phyloP scores from a whole-genome alignment of 2,797 vertebrate genomes.

The Scomberomorus guttatus region DNA sequence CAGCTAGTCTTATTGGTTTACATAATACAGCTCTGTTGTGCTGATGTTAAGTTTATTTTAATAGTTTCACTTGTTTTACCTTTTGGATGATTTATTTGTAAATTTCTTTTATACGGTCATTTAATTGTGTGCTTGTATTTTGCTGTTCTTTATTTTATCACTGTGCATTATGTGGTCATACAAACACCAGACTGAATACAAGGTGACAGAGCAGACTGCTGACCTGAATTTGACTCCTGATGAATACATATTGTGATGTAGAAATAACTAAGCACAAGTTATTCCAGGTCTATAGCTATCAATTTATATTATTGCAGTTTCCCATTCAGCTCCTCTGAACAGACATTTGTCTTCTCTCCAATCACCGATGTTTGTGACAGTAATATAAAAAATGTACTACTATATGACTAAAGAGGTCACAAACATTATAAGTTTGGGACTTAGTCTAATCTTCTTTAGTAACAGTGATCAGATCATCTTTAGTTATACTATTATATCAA shows the following conservation, averaged over 20 bases:
- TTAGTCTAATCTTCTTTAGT: too few species aligned
- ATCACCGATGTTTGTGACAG: slow-evolving; percentile 17
- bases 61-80: too few species aligned
- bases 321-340: slow-evolving; percentile 11
- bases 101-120: too few species aligned
- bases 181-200: slow-evolving; percentile 64
- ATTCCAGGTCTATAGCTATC: slow-evolving; percentile 43
- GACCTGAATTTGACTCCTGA: slow-evolving; percentile 70
- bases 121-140: too few species aligned
- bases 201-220: slow-evolving; percentile 66
- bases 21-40: too few species aligned
- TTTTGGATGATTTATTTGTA: too few species aligned
- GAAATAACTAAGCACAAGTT: slow-evolving; percentile 27
- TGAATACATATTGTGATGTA: slow-evolving; percentile 65
- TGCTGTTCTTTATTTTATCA: too few species aligned
- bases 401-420: not conserved
- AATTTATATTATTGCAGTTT: slow-evolving; percentile 23
- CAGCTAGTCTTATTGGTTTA: too few species aligned
- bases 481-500: not conserved
- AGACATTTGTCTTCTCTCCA: slow-evolving; percentile 33
- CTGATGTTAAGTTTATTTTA: too few species aligned
- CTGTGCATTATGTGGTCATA: slow-evolving; percentile 46
- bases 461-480: not conserved
- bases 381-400: not conserved
- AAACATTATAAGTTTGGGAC: not conserved